A percentile compares a stretch with the other conserved stretches of the same genome.
These are phyloP conservation scores for Tipula confusa DNA, from an alignment of 2,888 invertebrate species.

Conservation along the genomic window DNA sequence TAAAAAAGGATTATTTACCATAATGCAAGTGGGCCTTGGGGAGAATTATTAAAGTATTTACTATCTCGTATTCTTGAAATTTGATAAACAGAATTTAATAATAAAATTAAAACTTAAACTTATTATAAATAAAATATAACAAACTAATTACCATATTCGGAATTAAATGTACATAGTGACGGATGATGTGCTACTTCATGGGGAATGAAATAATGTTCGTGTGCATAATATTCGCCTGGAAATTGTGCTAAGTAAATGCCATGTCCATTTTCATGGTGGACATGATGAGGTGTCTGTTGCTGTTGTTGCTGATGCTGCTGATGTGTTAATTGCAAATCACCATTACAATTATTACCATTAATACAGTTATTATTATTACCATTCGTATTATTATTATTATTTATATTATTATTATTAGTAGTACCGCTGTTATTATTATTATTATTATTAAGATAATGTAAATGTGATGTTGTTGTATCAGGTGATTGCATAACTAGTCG, in stretches of 20 bases:
- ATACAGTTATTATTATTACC: neutral
- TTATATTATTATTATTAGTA: constrained; percentile 34
- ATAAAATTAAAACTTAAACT: neutral
- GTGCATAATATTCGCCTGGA: constrained; percentile 47
- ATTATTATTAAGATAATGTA: constrained; percentile 35
- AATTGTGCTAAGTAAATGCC: constrained; percentile 46
- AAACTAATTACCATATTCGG: constrained; percentile 66
- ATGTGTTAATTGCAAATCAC: constrained; percentile 29
- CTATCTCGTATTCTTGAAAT: no score
- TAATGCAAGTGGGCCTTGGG: no score
- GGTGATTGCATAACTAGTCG: constrained; percentile 46
- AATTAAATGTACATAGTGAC: constrained; percentile 65
- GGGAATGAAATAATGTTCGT: constrained; percentile 48
- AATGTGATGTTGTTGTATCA: constrained; percentile 38
- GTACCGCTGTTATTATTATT: constrained; percentile 34
- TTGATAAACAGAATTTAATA: neutral
- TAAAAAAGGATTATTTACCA: no score
- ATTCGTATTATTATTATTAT: constrained; percentile 25
- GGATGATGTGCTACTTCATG: constrained; percentile 47
- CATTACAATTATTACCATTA: constrained; percentile 38
- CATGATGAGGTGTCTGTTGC: constrained; percentile 31
- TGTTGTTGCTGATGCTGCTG: constrained; percentile 30
- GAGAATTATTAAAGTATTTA: no score
- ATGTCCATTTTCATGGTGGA: constrained; percentile 34
- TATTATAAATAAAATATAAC: constrained; percentile 28